Percentiles rank a stretch among this genome's conserved stretches.
Evolutionary conservation across 2,113 vertebrate genomes (phyloP).

Genomic region (Okapia johnstoni): DNA sequence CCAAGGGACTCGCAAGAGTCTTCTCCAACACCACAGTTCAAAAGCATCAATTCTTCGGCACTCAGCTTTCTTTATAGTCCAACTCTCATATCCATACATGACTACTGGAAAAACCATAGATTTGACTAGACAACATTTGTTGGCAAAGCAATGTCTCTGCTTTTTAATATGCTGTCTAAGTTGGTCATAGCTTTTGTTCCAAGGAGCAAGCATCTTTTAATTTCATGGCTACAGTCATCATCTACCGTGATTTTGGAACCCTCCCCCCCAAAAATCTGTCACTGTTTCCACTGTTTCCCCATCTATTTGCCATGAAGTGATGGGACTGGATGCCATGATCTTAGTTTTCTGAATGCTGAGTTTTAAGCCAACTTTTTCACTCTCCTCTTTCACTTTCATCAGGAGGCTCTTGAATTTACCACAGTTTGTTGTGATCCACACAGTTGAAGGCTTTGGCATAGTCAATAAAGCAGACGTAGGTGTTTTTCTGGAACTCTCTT

Average conservation of each 20-base stretch:
- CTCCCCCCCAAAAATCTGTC: fast-evolving
- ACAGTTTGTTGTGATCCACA: too few species aligned
- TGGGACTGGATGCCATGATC: background rate
- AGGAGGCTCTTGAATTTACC: background rate
- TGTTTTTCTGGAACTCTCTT: too few species aligned
- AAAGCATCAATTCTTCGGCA: background rate
- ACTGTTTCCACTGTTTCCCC: background rate
- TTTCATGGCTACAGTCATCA: background rate
- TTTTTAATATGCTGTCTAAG: background rate
- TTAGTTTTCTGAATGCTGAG: background rate
- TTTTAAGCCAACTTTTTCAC: background rate
- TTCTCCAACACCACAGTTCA: background rate
- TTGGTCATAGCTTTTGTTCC: background rate
- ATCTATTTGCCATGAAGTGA: background rate
- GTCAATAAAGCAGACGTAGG: too few species aligned
- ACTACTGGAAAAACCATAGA: background rate
- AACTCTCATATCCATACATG: background rate
- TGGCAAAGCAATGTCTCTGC: background rate
- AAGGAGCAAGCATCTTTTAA: background rate
- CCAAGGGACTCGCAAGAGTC: background rate
- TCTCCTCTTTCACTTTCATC: background rate
- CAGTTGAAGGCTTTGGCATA: too few species aligned
- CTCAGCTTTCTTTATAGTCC: background rate
- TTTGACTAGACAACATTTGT: background rate
- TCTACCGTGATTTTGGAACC: background rate